A percentile compares a stretch with the other conserved stretches of the same genome.
phyloP scores from a whole-genome alignment of 2,888 invertebrate species.

The Portevinia maculata region DNA sequence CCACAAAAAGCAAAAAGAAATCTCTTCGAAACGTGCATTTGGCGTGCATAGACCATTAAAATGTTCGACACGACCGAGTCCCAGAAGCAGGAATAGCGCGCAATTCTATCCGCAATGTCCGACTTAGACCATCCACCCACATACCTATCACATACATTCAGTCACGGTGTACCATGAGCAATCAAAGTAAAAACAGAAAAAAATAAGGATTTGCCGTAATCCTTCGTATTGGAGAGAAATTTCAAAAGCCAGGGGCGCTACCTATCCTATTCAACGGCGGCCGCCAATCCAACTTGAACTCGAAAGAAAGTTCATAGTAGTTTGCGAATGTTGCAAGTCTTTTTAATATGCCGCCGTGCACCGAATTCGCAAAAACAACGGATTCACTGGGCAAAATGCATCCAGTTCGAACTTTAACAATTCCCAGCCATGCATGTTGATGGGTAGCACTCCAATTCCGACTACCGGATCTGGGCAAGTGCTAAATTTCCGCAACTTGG shows the following conservation, averaged over 20 bases:
- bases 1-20: conserved; percentile 69
- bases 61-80: conserved; percentile 47
- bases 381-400: conserved; percentile 37
- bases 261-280: neutral
- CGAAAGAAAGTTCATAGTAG: conserved; percentile 60
- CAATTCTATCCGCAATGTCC: conserved; percentile 23
- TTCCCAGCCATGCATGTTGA: conserved; percentile 54
- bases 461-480: conserved; percentile 38
- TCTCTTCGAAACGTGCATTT: conserved; percentile 66
- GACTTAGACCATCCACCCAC: conserved; percentile 5
- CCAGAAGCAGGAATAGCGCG: neutral
- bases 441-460: conserved; percentile 25
- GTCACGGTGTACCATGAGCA: conserved; percentile 50
- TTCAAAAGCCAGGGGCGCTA: conserved; percentile 4
- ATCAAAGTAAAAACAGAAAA: conserved; percentile 51
- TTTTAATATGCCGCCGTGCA: conserved; percentile 31
- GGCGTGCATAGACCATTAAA: conserved; percentile 61
- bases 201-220: conserved; percentile 11
- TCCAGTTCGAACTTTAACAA: conserved; percentile 52
- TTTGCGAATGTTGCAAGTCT: conserved; percentile 43
- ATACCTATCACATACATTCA: conserved; percentile 41
- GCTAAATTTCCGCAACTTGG: conserved; percentile 50
- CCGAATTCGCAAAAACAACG: conserved; percentile 12
- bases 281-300: conserved; percentile 49
- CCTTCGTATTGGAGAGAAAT: conserved; percentile 39